A percentile compares a stretch with the other conserved stretches of the same genome.
phyloP scores from a whole-genome alignment of 2,113 vertebrate species.

The Cavia aperea region DNA sequence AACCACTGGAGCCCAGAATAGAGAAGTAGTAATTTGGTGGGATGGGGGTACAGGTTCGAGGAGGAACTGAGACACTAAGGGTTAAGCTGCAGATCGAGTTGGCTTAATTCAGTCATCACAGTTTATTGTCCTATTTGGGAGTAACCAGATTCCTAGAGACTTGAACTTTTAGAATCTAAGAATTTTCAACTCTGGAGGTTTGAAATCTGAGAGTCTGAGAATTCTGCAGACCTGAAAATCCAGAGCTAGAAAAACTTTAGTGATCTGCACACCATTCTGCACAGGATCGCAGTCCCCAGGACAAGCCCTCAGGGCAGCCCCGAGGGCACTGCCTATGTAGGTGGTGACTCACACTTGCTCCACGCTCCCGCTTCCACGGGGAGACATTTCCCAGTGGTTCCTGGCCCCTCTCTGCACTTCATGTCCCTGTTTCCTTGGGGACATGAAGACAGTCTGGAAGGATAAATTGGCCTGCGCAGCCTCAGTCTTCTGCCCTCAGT shows the following conservation, averaged over 20 bases:
- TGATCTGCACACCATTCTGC: not conserved
- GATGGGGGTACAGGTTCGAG: fast-evolving
- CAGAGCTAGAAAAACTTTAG: not conserved
- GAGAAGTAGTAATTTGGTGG: not conserved
- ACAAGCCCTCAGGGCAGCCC: not conserved
- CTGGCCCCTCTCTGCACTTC: not conserved
- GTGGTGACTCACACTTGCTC: not conserved
- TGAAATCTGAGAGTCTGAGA: not conserved
- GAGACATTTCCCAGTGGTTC: not conserved
- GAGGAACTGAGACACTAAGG: not conserved
- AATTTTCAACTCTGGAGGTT: not conserved
- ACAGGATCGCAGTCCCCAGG: not conserved
- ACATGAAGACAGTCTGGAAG: not conserved
- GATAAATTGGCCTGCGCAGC: not conserved
- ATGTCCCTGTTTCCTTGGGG: not conserved
- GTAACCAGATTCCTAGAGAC: not conserved
- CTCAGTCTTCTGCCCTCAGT: not conserved
- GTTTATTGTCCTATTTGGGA: not conserved
- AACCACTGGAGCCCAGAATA: not conserved
- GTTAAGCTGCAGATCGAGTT: not conserved
- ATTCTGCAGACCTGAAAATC: conserved; percentile 15
- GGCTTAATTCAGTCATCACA: not conserved
- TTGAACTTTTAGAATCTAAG: not conserved
- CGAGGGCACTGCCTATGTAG: not conserved
- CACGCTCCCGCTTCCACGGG: not conserved